Evolutionary conservation across 2,113 vertebrate genomes (phyloP).

Genomic region (Sceloporus undulatus): DNA sequence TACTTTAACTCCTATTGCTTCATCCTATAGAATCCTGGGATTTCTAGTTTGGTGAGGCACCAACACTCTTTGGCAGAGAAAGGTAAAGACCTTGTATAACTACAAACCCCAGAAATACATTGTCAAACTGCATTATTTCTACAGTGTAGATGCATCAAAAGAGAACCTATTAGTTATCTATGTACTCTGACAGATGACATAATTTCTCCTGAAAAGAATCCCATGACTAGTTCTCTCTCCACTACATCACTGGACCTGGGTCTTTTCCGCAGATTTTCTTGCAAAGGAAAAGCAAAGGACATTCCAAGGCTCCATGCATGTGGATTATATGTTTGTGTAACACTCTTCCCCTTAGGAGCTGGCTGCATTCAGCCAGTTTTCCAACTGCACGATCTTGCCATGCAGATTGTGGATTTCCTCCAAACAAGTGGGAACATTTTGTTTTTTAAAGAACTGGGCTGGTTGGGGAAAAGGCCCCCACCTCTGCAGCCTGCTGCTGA

Average conservation of each 20-base stretch:
- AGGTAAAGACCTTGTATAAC: too few species aligned
- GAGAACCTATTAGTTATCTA: background rate
- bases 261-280: background rate
- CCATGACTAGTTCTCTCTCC: background rate
- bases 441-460: background rate
- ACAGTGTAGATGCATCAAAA: too few species aligned
- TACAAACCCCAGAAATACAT: too few species aligned
- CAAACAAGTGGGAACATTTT: background rate
- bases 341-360: background rate
- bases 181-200: background rate
- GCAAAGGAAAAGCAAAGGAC: background rate
- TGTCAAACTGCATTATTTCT: too few species aligned
- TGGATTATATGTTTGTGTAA: background rate
- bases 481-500: background rate
- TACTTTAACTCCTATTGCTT: too few species aligned
- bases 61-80: too few species aligned
- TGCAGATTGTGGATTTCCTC: background rate
- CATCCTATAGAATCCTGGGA: too few species aligned
- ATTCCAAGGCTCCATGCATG: background rate
- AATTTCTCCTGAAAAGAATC: background rate
- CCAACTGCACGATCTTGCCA: constrained; percentile 1
- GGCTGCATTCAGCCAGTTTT: background rate
- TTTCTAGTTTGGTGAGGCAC: too few species aligned
- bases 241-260: background rate
- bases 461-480: background rate